phyloP scores from a whole-genome alignment of 2,797 vertebrate genomes.

The Bradypodion ventrale region DNA sequence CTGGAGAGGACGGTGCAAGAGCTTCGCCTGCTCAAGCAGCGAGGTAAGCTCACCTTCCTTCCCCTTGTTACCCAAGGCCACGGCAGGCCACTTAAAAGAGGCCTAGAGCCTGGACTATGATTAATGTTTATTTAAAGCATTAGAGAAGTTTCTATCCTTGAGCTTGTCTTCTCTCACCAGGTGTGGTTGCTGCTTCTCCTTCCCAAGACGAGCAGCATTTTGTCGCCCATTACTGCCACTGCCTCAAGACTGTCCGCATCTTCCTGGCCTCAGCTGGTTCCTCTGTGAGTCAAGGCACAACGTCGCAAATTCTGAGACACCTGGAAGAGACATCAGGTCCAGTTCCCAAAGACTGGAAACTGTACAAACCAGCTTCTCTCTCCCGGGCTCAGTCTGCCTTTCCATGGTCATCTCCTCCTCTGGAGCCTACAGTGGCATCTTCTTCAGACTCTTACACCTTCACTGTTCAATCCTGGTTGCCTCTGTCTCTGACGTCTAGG shows the following conservation, averaged over 20 bases:
- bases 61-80: background rate
- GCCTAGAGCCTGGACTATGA: no score
- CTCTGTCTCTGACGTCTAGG: background rate
- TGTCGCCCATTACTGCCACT: background rate
- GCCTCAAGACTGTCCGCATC: background rate
- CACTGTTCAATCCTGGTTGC: background rate
- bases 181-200: accelerated
- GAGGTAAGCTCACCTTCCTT: background rate
- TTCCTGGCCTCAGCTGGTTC: background rate
- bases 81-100: background rate
- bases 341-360: background rate
- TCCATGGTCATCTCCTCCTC: background rate
- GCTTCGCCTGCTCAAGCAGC: background rate
- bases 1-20: background rate
- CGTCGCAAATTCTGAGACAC: background rate
- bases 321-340: background rate
- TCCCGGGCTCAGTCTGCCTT: background rate
- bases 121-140: background rate
- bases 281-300: background rate
- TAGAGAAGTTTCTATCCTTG: background rate
- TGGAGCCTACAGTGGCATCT: background rate
- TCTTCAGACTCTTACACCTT: background rate
- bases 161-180: accelerated
- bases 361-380: accelerated
- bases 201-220: accelerated